phyloP scores from a whole-genome alignment of 1,140 invertebrate species.

The Drosophila takahashii region DNA sequence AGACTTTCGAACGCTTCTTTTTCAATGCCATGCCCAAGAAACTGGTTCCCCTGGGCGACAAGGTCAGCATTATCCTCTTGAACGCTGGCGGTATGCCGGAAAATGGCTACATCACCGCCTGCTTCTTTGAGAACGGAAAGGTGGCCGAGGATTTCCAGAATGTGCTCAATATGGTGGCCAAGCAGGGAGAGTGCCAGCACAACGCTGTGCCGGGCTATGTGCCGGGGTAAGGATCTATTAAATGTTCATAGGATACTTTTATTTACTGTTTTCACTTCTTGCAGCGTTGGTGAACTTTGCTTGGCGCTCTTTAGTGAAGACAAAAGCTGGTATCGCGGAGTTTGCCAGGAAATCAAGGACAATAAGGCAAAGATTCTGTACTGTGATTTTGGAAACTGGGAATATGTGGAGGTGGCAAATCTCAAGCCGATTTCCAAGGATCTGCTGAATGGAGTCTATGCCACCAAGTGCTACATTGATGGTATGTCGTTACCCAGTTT shows the following conservation, averaged over 20 bases:
- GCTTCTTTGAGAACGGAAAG: constrained; percentile 18
- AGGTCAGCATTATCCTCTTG: constrained; percentile 16
- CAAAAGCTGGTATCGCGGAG: constrained; percentile 56
- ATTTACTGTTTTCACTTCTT: not conserved
- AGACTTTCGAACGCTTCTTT: constrained; percentile 24
- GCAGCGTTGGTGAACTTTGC: constrained; percentile 59
- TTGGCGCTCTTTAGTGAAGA: constrained; percentile 42
- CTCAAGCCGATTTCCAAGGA: constrained; percentile 46
- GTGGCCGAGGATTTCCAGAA: constrained; percentile 24
- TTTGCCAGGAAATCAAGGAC: constrained; percentile 30
- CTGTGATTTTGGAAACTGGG: constrained; percentile 57
- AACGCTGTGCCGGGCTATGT: constrained; percentile 19
- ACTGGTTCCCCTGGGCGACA: constrained; percentile 28
- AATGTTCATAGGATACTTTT: not conserved
- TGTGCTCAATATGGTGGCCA: not conserved
- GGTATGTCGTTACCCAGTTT: constrained; percentile 17
- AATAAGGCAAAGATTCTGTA: constrained; percentile 29
- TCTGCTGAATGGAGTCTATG: not conserved
- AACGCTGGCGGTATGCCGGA: constrained; percentile 1
- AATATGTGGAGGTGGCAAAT: constrained; percentile 21
- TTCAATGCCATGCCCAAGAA: constrained; percentile 25
- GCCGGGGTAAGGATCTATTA: constrained; percentile 31
- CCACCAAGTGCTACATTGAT: constrained; percentile 60
- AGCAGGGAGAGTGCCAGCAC: constrained; percentile 3
- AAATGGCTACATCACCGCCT: constrained; percentile 43